Evolutionary conservation across 2,797 vertebrate genomes (phyloP), one percentile per base, ranked within the genome.

Genomic region (Pangasius mekongensis): DNA sequence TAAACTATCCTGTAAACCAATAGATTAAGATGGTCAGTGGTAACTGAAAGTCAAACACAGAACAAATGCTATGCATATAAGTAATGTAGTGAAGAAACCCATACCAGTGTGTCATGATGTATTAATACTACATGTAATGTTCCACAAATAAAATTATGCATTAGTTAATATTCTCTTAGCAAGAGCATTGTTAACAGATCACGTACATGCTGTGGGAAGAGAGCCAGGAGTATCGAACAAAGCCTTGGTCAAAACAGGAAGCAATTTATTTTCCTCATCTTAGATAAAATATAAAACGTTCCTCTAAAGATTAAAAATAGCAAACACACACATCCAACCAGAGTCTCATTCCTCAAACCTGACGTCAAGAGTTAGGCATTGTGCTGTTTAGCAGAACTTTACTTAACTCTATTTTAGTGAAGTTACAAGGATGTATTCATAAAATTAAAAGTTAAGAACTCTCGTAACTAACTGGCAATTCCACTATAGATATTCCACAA

Each of bases 251-350:
- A 56, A 81, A 69, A 80, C 71, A 69, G 85, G 22, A 67, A 74
- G 81, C 39, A 47, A 47, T 39, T 27, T 27, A 36, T 80, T 67
- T 27, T 20, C 30, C 58, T 64, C 10, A 49, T 54, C 85, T 49
- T 54, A 80, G 8, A 33, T 7, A 76, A 11, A 39, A 85, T 36
- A 22, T 74, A 60, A 71, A 54, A 66, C 52, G 0, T 85, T 77
- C 58, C 54, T 33, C 3, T 64, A 49, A 62, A 86, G 39, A 77
- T 22, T 36, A 82, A 77, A 86, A 86, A 77, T 13, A 74, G 16
- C 47, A 85, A 30, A 30, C 54, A 49, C 52, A 73, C 64, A 58
- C 36, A 74, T 84, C 69, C 54, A n/a, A 74, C 8, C 4, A 47
- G 1, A 24, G 27, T n/a, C 3, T 10, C 58, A 52, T 66, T 78